A percentile compares a stretch with the other conserved stretches of the same genome.
Evolutionary conservation across 1,140 invertebrate genomes (phyloP).

Genomic region (Eupristina koningsbergeri): DNA sequence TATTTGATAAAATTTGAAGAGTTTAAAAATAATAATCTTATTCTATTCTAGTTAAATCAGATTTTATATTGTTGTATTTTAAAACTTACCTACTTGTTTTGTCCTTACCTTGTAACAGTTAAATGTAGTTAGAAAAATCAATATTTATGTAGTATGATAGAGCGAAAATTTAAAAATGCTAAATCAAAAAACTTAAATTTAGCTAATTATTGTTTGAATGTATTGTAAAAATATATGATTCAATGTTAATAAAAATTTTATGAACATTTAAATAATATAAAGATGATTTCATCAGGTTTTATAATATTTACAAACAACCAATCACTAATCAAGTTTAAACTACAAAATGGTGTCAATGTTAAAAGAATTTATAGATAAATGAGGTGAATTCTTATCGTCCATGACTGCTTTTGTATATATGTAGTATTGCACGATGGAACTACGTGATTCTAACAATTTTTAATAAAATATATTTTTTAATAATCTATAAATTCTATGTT

Average conservation of each 20-base stretch:
- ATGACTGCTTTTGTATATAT: slow-evolving; percentile 1
- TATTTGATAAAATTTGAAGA: background rate
- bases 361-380: slow-evolving; percentile 33
- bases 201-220: background rate
- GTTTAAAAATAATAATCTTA: background rate
- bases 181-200: background rate
- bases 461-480: background rate
- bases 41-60: background rate
- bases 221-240: background rate
- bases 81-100: background rate
- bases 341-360: slow-evolving; percentile 42
- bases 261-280: background rate
- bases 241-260: background rate
- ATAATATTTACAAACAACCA: slow-evolving; percentile 24
- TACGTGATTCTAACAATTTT: background rate
- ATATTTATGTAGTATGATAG: background rate
- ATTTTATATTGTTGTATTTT: background rate
- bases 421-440: slow-evolving; percentile 4
- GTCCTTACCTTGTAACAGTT: background rate
- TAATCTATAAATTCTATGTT: background rate
- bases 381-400: slow-evolving; percentile 32
- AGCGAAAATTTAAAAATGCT: background rate
- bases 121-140: background rate
- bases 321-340: slow-evolving; percentile 38
- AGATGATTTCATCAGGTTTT: background rate